Base-by-base conservation (phyloP, 2,797 vertebrate species). In the Benthosema pterotum region DNA sequence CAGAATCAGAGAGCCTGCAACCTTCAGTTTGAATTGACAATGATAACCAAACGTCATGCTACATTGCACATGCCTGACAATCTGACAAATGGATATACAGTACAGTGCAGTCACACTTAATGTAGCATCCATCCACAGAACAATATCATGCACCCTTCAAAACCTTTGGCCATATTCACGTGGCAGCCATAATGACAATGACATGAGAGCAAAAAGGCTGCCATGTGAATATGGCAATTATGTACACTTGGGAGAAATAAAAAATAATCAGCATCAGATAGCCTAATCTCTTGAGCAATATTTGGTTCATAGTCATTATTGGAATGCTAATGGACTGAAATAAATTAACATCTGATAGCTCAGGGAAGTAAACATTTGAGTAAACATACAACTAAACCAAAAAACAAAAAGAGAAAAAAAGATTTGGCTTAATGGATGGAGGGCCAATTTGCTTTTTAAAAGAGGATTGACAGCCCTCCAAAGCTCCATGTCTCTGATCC, bases 241-340 rank as follows among this genome's bases (percentile, higher is more conserved):
- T 59, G 46, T 53, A 69, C 59, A 15, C 16, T 48, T 59, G 42
- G 69, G 16, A 63, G 67, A 51, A 61, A 55, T 77, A 69, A n/a
- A 45, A 28, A 25, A 25, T 25, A 25, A 25, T 25, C 42, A 63
- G 77, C 79, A 50, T 65, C 72, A 64, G 75, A 72, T 17, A 75
- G 74, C 74, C 75, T 84, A 83, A 88, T 90, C 83, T 87, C 85
- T 74, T 78, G 67, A 77, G 88, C 90, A 84, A 78, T 83, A 85
- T 90, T 87, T 85, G 87, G 85, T 91, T 87, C 74, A 74, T 81
- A 74, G 83, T 86, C 66, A 47, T 82, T 78, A 62, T 66, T 88
- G 90, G 91, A 91, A 90, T 90, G 89, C 76, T 62, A 77, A 85
- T 71, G 74, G 52, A 55, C 53, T 78, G 67, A 75, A 78, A 66